Conservation (phyloP, 2,888 invertebrate genomes). For the Gasteruption jaculator region DNA sequence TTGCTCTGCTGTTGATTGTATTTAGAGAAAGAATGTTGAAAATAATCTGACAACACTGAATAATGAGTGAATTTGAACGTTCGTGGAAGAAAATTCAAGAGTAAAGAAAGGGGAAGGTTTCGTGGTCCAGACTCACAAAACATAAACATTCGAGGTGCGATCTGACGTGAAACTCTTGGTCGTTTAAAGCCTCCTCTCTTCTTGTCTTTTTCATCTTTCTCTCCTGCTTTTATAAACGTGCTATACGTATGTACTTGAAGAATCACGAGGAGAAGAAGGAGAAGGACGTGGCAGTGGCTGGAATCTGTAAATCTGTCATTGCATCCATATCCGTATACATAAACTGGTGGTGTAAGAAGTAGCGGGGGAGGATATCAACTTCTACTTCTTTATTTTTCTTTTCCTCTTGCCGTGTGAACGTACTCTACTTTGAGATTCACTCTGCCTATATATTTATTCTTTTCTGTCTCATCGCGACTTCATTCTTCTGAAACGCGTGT, state of each 20-base stretch:
- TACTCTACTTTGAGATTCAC: no score
- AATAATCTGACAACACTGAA: no score
- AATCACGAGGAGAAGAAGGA: slow-evolving; percentile 34
- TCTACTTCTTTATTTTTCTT: slow-evolving; percentile 31
- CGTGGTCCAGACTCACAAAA: slow-evolving; percentile 32
- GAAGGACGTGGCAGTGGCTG: slow-evolving; percentile 37
- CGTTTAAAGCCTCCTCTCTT: slow-evolving; percentile 22
- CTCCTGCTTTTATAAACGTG: slow-evolving; percentile 27
- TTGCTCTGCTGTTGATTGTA: no score
- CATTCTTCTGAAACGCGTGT: no score
- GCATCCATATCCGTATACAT: slow-evolving; percentile 42
- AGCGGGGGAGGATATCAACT: slow-evolving; percentile 36
- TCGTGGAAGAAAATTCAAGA: no score
- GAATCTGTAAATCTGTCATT: slow-evolving; percentile 52
- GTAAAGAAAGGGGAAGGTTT: slow-evolving; percentile 20
- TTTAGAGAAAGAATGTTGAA: no score
- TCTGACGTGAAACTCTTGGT: slow-evolving; percentile 45
- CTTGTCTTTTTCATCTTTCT: slow-evolving; percentile 16
- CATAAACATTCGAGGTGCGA: slow-evolving; percentile 48
- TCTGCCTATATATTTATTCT: no score
- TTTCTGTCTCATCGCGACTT: no score
- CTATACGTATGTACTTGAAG: slow-evolving; percentile 36
- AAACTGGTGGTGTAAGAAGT: no score
- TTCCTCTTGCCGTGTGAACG: no score
- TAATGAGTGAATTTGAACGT: no score